These are phyloP conservation scores for Cranoglanis bouderius DNA, from an alignment of 2,113 vertebrate species.

Conservation along the genomic window DNA sequence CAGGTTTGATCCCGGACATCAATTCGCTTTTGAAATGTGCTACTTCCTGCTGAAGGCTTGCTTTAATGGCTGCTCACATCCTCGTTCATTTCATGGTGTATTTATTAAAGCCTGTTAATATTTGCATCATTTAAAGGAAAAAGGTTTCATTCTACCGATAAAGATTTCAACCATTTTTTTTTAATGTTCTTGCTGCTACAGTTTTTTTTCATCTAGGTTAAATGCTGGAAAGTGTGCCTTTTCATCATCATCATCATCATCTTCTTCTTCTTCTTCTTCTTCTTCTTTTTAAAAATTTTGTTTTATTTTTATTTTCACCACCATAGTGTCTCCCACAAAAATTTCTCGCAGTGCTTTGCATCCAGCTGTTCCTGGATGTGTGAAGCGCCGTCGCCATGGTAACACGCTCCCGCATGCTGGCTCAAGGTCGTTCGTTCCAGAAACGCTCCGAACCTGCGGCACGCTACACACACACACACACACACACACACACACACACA, in stretches of 20 bases:
- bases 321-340: slow-evolving; percentile 72
- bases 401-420: slow-evolving; percentile 56
- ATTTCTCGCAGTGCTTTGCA: slow-evolving; percentile 66
- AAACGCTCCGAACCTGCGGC: slow-evolving; percentile 46
- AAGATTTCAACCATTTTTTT: neutral
- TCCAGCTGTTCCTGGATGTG: slow-evolving; percentile 63
- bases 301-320: slow-evolving; percentile 52
- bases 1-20: neutral
- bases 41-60: too few relatives aligned
- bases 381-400: slow-evolving; percentile 63
- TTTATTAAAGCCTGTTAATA: neutral
- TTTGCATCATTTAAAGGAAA: neutral
- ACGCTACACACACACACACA: slow-evolving; percentile 16
- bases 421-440: slow-evolving; percentile 67
- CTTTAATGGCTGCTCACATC: too few relatives aligned
- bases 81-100: neutral
- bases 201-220: too few relatives aligned
- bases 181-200: neutral
- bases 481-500: slow-evolving; percentile 13
- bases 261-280: slow-evolving; percentile 34
- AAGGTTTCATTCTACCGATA: neutral
- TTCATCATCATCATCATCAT: neutral
- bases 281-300: neutral
- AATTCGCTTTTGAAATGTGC: too few relatives aligned
- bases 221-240: too few relatives aligned